Evolutionary conservation across 2,888 invertebrate species (phyloP).

Genomic region (Drosophila nr. perissopoda): DNA sequence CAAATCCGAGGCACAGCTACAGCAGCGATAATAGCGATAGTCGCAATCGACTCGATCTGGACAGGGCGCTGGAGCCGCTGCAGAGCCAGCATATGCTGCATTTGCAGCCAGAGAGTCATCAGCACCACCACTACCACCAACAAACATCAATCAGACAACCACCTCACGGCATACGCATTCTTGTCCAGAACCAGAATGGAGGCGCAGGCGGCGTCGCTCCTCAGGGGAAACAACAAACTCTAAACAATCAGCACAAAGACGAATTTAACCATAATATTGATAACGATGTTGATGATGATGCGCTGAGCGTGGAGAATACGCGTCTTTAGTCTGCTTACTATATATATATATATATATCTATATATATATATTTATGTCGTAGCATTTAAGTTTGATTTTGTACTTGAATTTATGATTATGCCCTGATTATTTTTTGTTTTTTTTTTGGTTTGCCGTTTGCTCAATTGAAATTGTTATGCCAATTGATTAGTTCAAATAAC

Average conservation of each 20-base stretch:
- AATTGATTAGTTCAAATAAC: constrained; percentile 33
- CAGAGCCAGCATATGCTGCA: constrained; percentile 57
- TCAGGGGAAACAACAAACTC: constrained; percentile 9
- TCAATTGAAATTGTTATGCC: constrained; percentile 50
- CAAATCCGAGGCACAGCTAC: constrained; percentile 58
- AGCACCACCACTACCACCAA: constrained; percentile 9
- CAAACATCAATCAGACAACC: constrained; percentile 8
- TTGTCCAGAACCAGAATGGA: constrained; percentile 64
- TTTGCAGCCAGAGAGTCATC: constrained; percentile 50
- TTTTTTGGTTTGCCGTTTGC: constrained; percentile 45
- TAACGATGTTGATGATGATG: constrained; percentile 71
- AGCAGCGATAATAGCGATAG: constrained; percentile 70
- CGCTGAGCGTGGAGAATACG: constrained; percentile 84
- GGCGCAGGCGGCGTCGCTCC: constrained; percentile 10
- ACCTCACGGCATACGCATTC: constrained; percentile 43
- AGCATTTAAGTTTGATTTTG: constrained; percentile 51
- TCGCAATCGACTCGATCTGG: constrained; percentile 71
- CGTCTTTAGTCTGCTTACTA: constrained; percentile 74
- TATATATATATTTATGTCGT: constrained; percentile 14
- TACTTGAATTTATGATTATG: constrained; percentile 36
- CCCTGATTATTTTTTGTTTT: constrained; percentile 2
- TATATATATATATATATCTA: background rate
- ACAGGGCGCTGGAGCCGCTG: constrained; percentile 63
- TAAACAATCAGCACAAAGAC: constrained; percentile 20
- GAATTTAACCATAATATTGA: constrained; percentile 16